Evolutionary conservation across 2,113 vertebrate species (phyloP), one percentile per base, ranked within the genome.

Genomic region (Rhizomys pruinosus): DNA sequence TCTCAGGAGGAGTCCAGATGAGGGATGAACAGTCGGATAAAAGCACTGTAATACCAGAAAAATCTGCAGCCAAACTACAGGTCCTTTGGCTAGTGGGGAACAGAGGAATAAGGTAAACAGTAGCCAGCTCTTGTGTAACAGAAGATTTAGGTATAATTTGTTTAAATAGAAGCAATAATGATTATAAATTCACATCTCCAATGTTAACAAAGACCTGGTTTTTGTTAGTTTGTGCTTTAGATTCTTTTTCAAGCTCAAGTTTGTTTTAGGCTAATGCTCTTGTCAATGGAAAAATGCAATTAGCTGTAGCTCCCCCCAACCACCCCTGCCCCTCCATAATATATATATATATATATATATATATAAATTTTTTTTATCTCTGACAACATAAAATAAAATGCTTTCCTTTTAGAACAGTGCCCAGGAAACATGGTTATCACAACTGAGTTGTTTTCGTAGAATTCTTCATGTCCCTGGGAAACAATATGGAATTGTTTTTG

Each of bases 21-120:
- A 97, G 97, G 98, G 97, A 97, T 97, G 97, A 98, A 98, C 98
- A 98, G 96, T 96, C 95, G 97, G 95, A 97, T 97, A 97, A 97
- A 98, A 98, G 96, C 98, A 97, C 97, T 86, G 90, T 97, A 97
- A 98, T 97, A 96, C 97, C 93, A 95, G 97, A 96, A 98, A n/a
- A 97, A 97, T 97, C 95, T 98, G 94, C 91, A 97, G 96, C 98
- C 97, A 98, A 97, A 98, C 87, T 80, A 61, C 84, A 69, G 91
- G 85, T 94, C 55, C 69, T 96, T 97, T 94, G 90, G 91, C 94
- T 96, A 93, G 90, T 80, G 94, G 95, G 95, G 97, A 96, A 97
- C 95, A 95, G 91, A 79, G 82, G 94, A 95, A n/a, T n/a, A 66
- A 97, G 98, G 97, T 97, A 98, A 97, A 98, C 95, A 98, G 92